Conservation (phyloP, 2,888 invertebrate genomes). For the Agrilus mali region DNA sequence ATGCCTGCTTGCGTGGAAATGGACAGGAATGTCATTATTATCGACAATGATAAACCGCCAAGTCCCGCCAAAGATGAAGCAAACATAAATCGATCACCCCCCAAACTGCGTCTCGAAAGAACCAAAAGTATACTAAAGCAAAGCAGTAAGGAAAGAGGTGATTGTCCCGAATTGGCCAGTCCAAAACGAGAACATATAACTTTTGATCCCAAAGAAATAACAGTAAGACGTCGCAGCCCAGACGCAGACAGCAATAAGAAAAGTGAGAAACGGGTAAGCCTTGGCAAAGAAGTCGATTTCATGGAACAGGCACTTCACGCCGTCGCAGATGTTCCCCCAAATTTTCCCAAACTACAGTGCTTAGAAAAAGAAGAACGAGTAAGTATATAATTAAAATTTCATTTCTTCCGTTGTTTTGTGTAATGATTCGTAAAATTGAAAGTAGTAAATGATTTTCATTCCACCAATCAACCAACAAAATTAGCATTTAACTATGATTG, state of each 20-base stretch:
- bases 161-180: slow-evolving; percentile 21
- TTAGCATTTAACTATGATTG: too few relatives aligned
- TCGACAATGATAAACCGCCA: slow-evolving; percentile 4
- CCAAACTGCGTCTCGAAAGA: slow-evolving; percentile 23
- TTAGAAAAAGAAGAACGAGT: slow-evolving; percentile 2
- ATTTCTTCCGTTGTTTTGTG: too few relatives aligned
- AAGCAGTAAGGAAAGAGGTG: slow-evolving; percentile 28
- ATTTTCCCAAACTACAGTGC: background rate
- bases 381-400: background rate
- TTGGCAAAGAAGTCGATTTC: slow-evolving; percentile 13
- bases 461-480: too few relatives aligned
- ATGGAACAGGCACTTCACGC: background rate
- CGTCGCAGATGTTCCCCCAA: background rate
- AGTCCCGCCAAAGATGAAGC: background rate
- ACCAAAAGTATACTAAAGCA: slow-evolving; percentile 32
- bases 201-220: slow-evolving; percentile 23
- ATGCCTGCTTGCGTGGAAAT: slow-evolving; percentile 4
- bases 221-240: slow-evolving; percentile 9
- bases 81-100: slow-evolving; percentile 7
- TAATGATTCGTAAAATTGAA: too few relatives aligned
- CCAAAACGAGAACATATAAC: slow-evolving; percentile 29
- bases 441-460: too few relatives aligned
- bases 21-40: slow-evolving; percentile 2
- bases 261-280: slow-evolving; percentile 13
- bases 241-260: slow-evolving; percentile 1